Evolutionary conservation across 2,888 invertebrate species (phyloP).

Genomic region (Scaptomyza reducta): DNA sequence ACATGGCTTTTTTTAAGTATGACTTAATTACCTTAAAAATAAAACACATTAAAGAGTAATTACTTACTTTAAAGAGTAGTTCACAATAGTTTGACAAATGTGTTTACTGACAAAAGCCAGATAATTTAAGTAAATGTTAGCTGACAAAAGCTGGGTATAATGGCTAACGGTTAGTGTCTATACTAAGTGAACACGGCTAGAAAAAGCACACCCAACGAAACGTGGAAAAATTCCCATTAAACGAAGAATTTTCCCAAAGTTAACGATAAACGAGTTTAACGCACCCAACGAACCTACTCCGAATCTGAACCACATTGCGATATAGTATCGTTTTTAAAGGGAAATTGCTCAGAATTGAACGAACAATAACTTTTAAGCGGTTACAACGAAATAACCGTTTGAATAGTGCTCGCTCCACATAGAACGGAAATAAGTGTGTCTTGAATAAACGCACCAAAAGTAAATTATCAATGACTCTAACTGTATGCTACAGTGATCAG

Average conservation of each 20-base stretch:
- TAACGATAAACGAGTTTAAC: background rate
- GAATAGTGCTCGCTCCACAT: background rate
- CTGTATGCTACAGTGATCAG: no score
- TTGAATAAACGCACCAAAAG: conserved; percentile 1
- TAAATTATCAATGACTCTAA: no score
- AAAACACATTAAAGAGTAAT: no score
- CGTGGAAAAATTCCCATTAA: no score
- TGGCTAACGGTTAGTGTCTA: background rate
- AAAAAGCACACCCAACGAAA: conserved; percentile 1
- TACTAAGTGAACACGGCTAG: background rate
- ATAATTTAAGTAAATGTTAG: background rate
- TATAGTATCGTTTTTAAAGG: no score
- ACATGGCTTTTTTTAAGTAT: no score
- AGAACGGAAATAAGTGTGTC: background rate
- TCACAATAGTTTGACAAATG: background rate
- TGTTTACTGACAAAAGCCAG: conserved; percentile 3
- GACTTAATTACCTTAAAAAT: no score
- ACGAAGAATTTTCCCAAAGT: background rate
- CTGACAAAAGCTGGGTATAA: background rate
- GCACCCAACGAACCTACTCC: background rate
- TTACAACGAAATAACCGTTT: background rate
- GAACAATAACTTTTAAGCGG: background rate
- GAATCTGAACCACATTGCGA: background rate
- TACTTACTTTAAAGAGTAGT: background rate
- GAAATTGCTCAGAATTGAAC: background rate